Base-by-base conservation (phyloP, 1,140 invertebrate species). In the Lerema accius region DNA sequence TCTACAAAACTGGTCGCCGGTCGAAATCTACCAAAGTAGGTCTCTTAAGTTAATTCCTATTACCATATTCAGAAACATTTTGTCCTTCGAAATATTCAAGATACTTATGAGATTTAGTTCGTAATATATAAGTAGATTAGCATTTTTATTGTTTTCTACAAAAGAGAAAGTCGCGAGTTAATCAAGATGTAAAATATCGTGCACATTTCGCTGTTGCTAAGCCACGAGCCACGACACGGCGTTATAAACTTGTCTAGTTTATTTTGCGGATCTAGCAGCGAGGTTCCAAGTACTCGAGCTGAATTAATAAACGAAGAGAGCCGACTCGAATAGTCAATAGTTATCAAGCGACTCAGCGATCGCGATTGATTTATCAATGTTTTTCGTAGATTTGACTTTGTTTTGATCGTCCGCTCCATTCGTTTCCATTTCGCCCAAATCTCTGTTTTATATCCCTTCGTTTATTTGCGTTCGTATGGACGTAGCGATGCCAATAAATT, bases 401-500 rank as follows among this genome's bases (percentile, higher is more conserved):
- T 59, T 59, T 37, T 59, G 43, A 59, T 17, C 35, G n/a, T 37
- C 11, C 11, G 10, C n/a, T 37, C 11, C 37, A 48, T 39, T 14
- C 17, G 32, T 48, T 7, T 11, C 3, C 4, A 14, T 11, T 19
- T 15, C 15, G 16, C 32, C 43, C 42, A 45, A 59, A 59, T 59
- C 15, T 48, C 43, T 32, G 56, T 48, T 59, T 59, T 58, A 46
- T 48, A 39, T 59, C 55, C 32, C 43, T 46, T 37, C 45, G 43
- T 59, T 59, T 48, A 48, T 59, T 59, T 16, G 37, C 23, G 11
- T 46, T 14, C 13, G 42, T 26, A 56, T 15, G 42, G 43, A 39
- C 39, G 32, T 53, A 59, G 35, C 48, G 43, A 59, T 48, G 45
- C 56, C 32, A 60, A 60, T 60, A 48, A 48, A 60, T 60, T 39